phyloP scores from a whole-genome alignment of 2,113 vertebrate species.

The Protomyctophum bolini region DNA sequence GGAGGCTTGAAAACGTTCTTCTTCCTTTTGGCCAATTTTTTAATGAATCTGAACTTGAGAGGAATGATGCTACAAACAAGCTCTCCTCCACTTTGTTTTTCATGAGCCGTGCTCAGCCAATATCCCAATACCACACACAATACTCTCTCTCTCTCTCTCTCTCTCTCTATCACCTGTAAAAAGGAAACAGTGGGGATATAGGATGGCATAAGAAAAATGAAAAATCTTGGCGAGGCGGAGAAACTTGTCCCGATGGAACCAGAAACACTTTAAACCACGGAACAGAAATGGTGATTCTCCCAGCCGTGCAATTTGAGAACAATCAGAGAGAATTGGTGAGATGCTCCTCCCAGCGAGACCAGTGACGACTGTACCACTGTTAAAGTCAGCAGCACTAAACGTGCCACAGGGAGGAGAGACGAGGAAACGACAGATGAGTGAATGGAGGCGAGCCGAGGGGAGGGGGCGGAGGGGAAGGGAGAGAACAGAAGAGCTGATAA shows the following conservation, averaged over 20 bases:
- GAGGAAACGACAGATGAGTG: too few species aligned
- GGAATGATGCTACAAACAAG: slow-evolving; percentile 37
- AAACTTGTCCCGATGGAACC: slow-evolving; percentile 61
- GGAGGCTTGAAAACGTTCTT: too few species aligned
- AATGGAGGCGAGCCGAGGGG: background rate
- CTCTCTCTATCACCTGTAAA: too few species aligned
- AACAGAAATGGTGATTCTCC: slow-evolving; percentile 68
- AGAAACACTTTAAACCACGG: slow-evolving; percentile 68
- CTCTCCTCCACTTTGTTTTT: slow-evolving; percentile 40
- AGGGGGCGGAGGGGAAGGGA: background rate
- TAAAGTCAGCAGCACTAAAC: slow-evolving; percentile 64
- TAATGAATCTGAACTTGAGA: slow-evolving; percentile 23
- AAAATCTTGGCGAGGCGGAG: slow-evolving; percentile 47
- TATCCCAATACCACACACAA: slow-evolving; percentile 35
- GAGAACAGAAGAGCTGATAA: background rate
- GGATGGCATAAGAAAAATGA: slow-evolving; percentile 26
- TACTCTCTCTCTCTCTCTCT: slow-evolving; percentile 12
- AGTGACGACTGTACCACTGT: slow-evolving; percentile 58
- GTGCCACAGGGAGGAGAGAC: slow-evolving; percentile 18
- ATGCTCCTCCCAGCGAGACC: slow-evolving; percentile 48
- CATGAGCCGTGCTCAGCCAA: slow-evolving; percentile 37
- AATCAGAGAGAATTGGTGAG: slow-evolving; percentile 72
- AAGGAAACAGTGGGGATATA: slow-evolving; percentile 2
- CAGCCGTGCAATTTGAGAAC: slow-evolving; percentile 73
- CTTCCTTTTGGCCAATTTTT: too few species aligned